Base-by-base conservation (phyloP, 2,113 vertebrate species). In the Galemys pyrenaicus region DNA sequence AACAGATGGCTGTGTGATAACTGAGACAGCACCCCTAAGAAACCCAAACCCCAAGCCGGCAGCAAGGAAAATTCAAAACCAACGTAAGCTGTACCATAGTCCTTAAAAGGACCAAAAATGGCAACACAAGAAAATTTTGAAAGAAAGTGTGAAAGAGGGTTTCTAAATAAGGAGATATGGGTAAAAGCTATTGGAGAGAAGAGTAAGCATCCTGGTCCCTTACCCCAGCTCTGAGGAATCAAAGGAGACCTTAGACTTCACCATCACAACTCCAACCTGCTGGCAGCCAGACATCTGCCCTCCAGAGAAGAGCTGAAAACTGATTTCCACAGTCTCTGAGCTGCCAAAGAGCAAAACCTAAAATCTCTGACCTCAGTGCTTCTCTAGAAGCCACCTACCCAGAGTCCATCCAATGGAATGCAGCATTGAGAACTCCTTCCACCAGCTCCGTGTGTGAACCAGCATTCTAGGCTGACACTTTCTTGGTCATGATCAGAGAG, bases 61-160 rank as follows among this genome's bases (percentile, higher is more conserved):
- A 75, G 49, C 58, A 87, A 91, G 54, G 28, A 58, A 79, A 65
- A 37, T 77, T 96, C 88, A 77, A 68, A 92, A 60, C 46, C 71
- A 46, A 70, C 6, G 16, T 44, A 60, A 75, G 60, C 80, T 75
- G 39, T 16, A 82, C 51, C 51, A 68, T 28, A 79, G 71, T 81
- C 17, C 92, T 64, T 60, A 67, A 67, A 77, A 0, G 9, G 73
- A 87, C 85, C 92, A 77, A 94, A 80, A 91, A 32, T 80, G 86
- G 75, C 67, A 92, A 46, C 49, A 75, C 28, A 30, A 41, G 88
- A 62, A 92, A 95, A 92, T 67, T 49, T 60, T 35, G 41, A 80
- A 92, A 62, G 4, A 8, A 44, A 35, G 9, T 39, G 64, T 67
- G 75, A 87, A 92, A 49, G 0, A 35, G 5, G 20, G 7, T 62